A percentile compares a stretch with the other conserved stretches of the same genome.
Conservation (phyloP, 2,113 vertebrate genomes). For the Odocoileus virginianus region DNA sequence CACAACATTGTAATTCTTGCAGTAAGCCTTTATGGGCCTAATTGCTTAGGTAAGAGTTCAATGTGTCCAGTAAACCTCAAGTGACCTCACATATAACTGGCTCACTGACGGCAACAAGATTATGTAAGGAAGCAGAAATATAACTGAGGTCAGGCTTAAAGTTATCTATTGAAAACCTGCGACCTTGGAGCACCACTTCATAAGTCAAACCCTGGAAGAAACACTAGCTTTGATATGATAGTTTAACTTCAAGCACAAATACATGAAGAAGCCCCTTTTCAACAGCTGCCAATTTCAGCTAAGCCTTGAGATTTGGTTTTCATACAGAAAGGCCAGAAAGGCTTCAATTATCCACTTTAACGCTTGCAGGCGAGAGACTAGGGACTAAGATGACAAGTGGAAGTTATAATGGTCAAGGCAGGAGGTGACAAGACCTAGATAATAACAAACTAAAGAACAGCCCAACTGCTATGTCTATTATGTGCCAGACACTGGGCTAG, state of each 20-base stretch:
- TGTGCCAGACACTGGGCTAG: background rate
- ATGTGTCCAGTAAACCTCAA: slow-evolving; percentile 41
- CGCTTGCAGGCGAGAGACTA: background rate
- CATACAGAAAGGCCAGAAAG: slow-evolving; percentile 35
- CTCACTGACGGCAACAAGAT: background rate
- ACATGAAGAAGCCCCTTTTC: slow-evolving; percentile 44
- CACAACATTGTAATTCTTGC: background rate
- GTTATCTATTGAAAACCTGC: background rate
- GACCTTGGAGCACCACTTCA: background rate
- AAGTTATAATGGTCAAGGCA: slow-evolving; percentile 11
- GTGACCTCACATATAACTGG: background rate
- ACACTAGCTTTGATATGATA: slow-evolving; percentile 34
- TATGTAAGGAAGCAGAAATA: slow-evolving; percentile 33
- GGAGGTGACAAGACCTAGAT: slow-evolving; percentile 1
- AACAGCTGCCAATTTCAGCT: slow-evolving; percentile 17
- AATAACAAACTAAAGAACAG: background rate
- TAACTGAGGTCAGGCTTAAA: background rate
- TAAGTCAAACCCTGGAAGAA: slow-evolving; percentile 11
- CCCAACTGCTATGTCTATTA: background rate
- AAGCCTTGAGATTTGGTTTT: slow-evolving; percentile 24
- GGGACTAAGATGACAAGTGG: background rate
- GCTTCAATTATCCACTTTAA: slow-evolving; percentile 26
- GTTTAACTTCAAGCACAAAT: slow-evolving; percentile 57
- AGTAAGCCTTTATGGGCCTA: background rate
- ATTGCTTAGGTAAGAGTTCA: background rate